Evolutionary conservation across 2,113 vertebrate genomes (phyloP), one percentile per base, ranked within the genome.

Genomic region (Ctenodactylus gundi): DNA sequence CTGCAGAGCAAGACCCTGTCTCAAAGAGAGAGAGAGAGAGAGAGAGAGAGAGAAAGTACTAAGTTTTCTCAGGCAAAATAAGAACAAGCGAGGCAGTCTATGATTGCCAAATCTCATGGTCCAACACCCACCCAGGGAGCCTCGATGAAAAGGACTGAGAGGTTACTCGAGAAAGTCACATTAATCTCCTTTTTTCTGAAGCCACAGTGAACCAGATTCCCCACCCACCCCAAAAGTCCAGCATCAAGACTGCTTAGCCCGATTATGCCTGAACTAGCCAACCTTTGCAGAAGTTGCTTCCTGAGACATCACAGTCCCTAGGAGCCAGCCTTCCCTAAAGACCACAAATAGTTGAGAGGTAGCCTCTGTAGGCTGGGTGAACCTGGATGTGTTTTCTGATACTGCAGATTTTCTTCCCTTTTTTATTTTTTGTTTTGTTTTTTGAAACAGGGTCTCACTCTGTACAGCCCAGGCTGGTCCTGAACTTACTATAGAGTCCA

Each of bases 121-220:
- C 27, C 44, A n/a, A n/a, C n/a, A n/a, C n/a, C n/a, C n/a, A n/a
- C 73, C 77, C 64, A 14, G 31, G 72, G 57, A 82, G 87, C 44
- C 31, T 53, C 58, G 21, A 25, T 44, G 87, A 67, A 95, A 91
- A 91, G 75, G 44, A 39, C 67, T 31, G 86, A 72, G 36, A 78
- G 51, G 60, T 88, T 80, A 72, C 44, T 1, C 51, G 14, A n/a
- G 91, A 96, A 96, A 97, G 95, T 70, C 76, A 90, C 85, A 91
- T 89, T 95, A 67, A 67, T 68, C 14, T 78, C 53, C 55, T 60
- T 91, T 62, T 90, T 96, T n/a, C 72, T 85, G 70, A 85, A 72
- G 65, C 18, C 77, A 86, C 21, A 53, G 64, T 17, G 60, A 81
- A 80, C 84, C 82, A 58, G 64, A 80, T 20, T 51, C 34, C 85